These are phyloP conservation scores for Palythoa grandiflora DNA, from an alignment of 92 coral and sea anemone genomes.

Conservation along the genomic window DNA sequence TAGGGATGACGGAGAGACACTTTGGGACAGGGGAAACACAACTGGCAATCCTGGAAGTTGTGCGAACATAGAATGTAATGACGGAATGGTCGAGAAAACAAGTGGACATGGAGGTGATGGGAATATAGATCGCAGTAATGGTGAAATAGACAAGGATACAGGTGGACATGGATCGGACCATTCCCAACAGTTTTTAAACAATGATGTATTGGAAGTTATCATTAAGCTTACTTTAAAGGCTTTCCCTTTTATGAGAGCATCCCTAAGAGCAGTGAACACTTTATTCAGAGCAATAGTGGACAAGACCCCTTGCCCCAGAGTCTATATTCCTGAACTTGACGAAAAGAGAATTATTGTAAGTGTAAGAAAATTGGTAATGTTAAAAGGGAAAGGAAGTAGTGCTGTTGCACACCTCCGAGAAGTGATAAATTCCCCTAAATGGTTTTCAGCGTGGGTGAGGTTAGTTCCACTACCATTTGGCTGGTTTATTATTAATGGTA, in stretches of 20 bases:
- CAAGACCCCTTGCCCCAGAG: not conserved
- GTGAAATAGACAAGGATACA: not conserved
- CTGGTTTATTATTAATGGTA: conserved; percentile 57
- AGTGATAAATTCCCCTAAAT: conserved; percentile 58
- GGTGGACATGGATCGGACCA: conserved; percentile 7
- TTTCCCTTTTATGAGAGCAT: conserved; percentile 66
- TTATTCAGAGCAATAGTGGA: no score
- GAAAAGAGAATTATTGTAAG: conserved; percentile 52
- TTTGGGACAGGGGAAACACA: not conserved
- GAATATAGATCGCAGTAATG: not conserved
- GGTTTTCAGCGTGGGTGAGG: conserved; percentile 63
- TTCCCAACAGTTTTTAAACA: conserved; percentile 53
- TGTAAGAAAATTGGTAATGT: conserved; percentile 48
- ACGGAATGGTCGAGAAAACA: conserved; percentile 25
- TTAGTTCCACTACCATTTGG: conserved; percentile 57
- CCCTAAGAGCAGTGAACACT: conserved; percentile 9
- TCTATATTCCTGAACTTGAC: conserved; percentile 57
- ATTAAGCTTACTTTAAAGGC: conserved; percentile 51
- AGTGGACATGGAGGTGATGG: conserved; percentile 16
- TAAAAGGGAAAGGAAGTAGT: conserved; percentile 67
- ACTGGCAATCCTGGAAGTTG: not conserved
- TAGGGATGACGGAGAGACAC: conserved; percentile 8
- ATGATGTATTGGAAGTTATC: conserved; percentile 56
- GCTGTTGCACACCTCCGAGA: conserved; percentile 56
- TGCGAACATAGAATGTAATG: conserved; percentile 30